Conservation (phyloP, 2,888 invertebrate species). For the Timema cristinae region DNA sequence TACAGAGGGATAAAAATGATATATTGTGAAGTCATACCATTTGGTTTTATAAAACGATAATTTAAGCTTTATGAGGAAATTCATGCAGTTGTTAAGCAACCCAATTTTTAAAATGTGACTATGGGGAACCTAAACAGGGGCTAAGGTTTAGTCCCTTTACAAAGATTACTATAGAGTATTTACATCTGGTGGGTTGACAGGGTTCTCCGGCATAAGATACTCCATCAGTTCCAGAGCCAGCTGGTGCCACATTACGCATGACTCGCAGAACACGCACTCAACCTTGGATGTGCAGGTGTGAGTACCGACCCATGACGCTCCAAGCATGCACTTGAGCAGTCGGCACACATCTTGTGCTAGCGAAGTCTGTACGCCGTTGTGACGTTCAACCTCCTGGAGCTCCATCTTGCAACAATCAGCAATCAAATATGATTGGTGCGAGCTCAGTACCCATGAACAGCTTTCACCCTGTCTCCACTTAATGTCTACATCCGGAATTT, state of each 20-base stretch:
- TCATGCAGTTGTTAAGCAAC: no score
- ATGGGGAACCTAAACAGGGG: no score
- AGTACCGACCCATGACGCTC: conserved; percentile 62
- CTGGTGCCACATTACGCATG: conserved; percentile 93
- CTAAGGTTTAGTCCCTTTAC: no score
- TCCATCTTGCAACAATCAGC: conserved; percentile 59
- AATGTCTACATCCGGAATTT: no score
- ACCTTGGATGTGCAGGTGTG: conserved; percentile 48
- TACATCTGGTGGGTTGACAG: conserved; percentile 72
- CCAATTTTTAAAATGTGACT: no score
- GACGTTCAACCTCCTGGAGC: conserved; percentile 76
- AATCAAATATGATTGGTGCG: no score
- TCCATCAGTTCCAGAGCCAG: conserved; percentile 74
- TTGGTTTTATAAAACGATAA: no score
- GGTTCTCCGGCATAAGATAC: conserved; percentile 71
- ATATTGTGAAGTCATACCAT: no score
- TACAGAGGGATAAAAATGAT: no score
- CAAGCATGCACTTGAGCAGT: conserved; percentile 70
- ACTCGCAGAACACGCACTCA: conserved; percentile 90
- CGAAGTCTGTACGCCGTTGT: conserved; percentile 71
- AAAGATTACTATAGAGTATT: conserved; percentile 36
- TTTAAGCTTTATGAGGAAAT: no score
- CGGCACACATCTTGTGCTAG: conserved; percentile 70
- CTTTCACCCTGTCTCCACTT: no score
- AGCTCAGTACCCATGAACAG: no score